Conservation (phyloP, 2,888 invertebrate species). For the Notocelia uddmanniana region DNA sequence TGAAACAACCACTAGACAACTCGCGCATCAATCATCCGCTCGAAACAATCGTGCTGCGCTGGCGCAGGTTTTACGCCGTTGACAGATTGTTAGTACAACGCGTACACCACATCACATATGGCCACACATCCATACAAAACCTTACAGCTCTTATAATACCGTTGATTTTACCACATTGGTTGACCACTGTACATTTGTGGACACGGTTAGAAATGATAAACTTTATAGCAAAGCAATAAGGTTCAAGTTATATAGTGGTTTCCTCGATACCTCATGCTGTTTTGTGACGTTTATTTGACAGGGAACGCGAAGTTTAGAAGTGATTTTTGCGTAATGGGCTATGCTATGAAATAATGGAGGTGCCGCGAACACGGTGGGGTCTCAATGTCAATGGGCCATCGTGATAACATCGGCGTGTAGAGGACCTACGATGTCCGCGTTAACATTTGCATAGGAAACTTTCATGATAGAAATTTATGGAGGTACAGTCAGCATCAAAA, state of each 20-base stretch:
- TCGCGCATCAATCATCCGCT: constrained; percentile 63
- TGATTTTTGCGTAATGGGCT: constrained; percentile 18
- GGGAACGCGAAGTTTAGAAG: constrained; percentile 23
- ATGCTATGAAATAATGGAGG: constrained; percentile 11
- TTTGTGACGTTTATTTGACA: constrained; percentile 41
- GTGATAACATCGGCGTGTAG: constrained; percentile 5
- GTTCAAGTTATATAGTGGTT: background rate
- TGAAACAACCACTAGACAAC: constrained; percentile 57
- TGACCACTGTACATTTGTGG: background rate
- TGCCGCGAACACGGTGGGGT: background rate
- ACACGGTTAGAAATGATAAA: background rate
- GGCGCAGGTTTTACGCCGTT: constrained; percentile 55
- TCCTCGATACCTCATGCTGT: constrained; percentile 24
- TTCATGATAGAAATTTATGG: background rate
- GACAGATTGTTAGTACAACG: constrained; percentile 66
- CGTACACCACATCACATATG: background rate
- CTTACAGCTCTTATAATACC: background rate
- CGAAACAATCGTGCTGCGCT: constrained; percentile 62
- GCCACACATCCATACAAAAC: background rate
- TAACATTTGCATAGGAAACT: background rate
- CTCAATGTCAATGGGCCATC: constrained; percentile 3
- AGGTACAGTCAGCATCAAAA: no score
- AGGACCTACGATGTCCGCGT: background rate
- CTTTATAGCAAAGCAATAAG: background rate
- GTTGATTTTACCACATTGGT: background rate